Percentiles rank a stretch among this genome's conserved stretches.
Evolutionary conservation across 2,113 vertebrate genomes (phyloP).

Genomic region (Lophius piscatorius): DNA sequence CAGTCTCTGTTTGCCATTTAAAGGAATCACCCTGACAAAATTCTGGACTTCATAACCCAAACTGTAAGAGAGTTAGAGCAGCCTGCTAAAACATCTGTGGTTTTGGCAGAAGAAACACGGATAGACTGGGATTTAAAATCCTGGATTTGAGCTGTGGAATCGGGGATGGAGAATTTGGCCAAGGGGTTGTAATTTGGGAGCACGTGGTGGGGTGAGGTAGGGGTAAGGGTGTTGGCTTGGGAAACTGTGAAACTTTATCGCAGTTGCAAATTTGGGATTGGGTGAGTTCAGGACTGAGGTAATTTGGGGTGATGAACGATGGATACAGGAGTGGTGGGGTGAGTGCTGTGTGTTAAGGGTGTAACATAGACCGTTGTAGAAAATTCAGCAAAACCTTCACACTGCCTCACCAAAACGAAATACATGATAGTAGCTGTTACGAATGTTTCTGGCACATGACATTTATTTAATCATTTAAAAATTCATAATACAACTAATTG

Average conservation of each 20-base stretch:
- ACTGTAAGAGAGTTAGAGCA: slow-evolving; percentile 46
- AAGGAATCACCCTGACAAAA: too few relatives aligned
- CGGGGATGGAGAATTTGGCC: slow-evolving; percentile 30
- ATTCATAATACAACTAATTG: slow-evolving; percentile 27
- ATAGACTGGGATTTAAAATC: slow-evolving; percentile 53
- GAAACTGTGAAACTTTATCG: slow-evolving; percentile 6
- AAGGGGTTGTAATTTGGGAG: slow-evolving; percentile 18
- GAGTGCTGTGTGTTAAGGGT: slow-evolving; percentile 11
- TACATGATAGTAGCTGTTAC: not conserved
- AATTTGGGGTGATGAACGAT: slow-evolving; percentile 1
- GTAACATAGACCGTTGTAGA: not conserved
- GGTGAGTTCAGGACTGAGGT: slow-evolving; percentile 13
- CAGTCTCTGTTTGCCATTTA: slow-evolving; percentile 26
- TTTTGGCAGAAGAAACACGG: slow-evolving; percentile 62
- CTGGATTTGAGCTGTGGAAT: slow-evolving; percentile 37
- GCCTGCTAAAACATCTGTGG: slow-evolving; percentile 59
- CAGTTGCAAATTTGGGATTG: not conserved
- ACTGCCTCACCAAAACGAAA: not conserved
- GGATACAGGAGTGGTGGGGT: not conserved
- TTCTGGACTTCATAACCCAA: slow-evolving; percentile 39
- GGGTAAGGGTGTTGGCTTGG: slow-evolving; percentile 28
- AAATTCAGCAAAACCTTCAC: not conserved
- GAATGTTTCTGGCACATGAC: not conserved
- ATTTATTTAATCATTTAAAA: slow-evolving; percentile 21
- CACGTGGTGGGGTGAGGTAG: slow-evolving; percentile 28